Base-by-base conservation (phyloP, 35 echinoderm and acorn worm species). In the Stichopus chloronotus region DNA sequence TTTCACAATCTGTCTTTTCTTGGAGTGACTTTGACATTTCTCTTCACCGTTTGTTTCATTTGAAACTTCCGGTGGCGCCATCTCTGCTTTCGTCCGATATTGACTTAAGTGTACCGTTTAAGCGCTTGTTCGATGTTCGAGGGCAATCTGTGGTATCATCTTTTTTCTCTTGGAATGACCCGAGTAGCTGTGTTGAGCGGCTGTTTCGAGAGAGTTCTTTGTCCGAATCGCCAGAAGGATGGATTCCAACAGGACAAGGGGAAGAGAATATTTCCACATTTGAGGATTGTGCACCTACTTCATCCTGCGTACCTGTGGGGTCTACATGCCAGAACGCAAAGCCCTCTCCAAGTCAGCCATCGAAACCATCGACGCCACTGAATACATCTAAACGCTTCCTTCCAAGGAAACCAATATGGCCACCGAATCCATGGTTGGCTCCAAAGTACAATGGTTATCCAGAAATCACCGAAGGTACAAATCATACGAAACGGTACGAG, bases 381-480 rank as follows among this genome's bases (percentile, higher is more conserved):
- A 55, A 83, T 7, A 55, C 11, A 56, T n/a, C 10, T 2, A 83
- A 83, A 16, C 10, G 24, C 78, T 83, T 53, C 9, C n/a, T 4
- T 65, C 19, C 61, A 65, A 65, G 61, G 61, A 65, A 83, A 17
- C 43, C 52, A 83, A 52, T 43, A 1, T 83, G 80, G 80, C 80
- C 80, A 56, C 80, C 53, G 7, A 83, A 83, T 16, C 80, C 80
- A 0, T 83, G 80, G 80, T 55, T 83, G 52, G 21, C 80, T 9
- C 11, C 80, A 9, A 83, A 83, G 80, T 83, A 83, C 80, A 83
- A 83, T 19, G 80, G 80, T 3, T 83, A 55, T 56, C 80, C 80
- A 55, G 53, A 83, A 6, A 19, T 19, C 61, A 65, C 19, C 61
- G 11, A 43, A 43, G 30, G 30, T 1, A 43, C 61, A 65, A 17